Base-by-base conservation (phyloP, 2,797 vertebrate genomes). In the Anas bahamensis region DNA sequence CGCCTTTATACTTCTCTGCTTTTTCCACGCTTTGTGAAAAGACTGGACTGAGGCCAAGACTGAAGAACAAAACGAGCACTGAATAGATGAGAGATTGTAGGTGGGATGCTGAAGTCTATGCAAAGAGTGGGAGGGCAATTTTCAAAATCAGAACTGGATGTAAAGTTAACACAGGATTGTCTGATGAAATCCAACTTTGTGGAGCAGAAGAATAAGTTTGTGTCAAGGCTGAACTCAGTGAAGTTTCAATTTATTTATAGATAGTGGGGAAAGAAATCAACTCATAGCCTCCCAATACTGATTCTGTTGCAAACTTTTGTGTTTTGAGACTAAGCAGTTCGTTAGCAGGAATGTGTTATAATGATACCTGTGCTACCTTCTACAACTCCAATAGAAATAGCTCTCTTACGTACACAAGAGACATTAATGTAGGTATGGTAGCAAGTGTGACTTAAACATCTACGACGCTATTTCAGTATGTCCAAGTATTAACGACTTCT, bases 51-150 rank as follows among this genome's bases (percentile, higher is more conserved):
- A 82, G 89, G 96, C 95, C 96, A 96, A 91, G 83, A 82, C 60
- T 92, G 90, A 88, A 84, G 86, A 96, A 96, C 91, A 96, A 96
- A 96, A 96, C 16, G 56, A 92, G 89, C 17, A 29, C 88, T 95
- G 93, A 94, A 92, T 92, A 96, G 86, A 91, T 94, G 93, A 96
- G 90, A 90, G 91, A 81, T 94, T 82, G 94, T 95, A 95, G 94
- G 96, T 95, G 96, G 96, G 93, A 76, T 91, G 93, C 89, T 96
- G 75, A 95, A 94, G 89, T 92, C 94, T 96, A 63, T 93, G 95
- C 1, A 2, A 92, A 81, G 93, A 96, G 95, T 96, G 60, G 96
- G 96, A 96, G 91, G 91, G 94, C 80, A 86, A 9, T 92, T 94
- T 91, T 95, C 89, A 96, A 95, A 96, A 88, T 94, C 93, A 96